Conservation (phyloP, 1,140 invertebrate genomes). For the Heliothis subflexa region DNA sequence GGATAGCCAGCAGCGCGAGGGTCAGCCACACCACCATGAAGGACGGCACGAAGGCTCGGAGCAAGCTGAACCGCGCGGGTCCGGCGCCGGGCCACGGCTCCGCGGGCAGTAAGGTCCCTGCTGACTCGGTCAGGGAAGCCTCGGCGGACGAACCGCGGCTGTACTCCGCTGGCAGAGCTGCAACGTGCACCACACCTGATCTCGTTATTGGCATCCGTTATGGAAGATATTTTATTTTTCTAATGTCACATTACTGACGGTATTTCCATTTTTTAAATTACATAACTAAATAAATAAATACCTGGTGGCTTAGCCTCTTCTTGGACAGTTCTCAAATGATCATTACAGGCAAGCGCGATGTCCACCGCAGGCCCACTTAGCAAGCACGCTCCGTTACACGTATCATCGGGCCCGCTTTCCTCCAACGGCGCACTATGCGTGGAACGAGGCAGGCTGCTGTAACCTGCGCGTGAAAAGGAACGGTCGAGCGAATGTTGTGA, state of each 20-base stretch:
- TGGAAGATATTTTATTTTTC: too few relatives aligned
- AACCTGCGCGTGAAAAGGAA: slow-evolving; percentile 87
- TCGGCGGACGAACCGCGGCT: slow-evolving; percentile 92
- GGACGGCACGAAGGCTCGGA: slow-evolving; percentile 91
- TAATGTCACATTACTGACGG: too few relatives aligned
- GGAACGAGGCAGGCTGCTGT: slow-evolving; percentile 93
- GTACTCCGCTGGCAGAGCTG: slow-evolving; percentile 82
- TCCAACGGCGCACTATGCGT: slow-evolving; percentile 91
- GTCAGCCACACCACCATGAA: slow-evolving; percentile 90
- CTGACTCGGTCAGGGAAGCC: slow-evolving; percentile 91
- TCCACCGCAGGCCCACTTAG: slow-evolving; percentile 81
- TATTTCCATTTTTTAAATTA: neutral
- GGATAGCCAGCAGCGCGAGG: slow-evolving; percentile 88
- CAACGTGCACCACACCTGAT: neutral
- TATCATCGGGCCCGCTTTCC: slow-evolving; percentile 78
- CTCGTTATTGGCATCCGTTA: too few relatives aligned
- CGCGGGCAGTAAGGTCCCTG: slow-evolving; percentile 83
- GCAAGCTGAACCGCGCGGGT: slow-evolving; percentile 86
- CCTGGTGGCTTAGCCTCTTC: slow-evolving; percentile 57
- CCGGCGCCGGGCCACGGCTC: slow-evolving; percentile 82
- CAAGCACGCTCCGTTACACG: slow-evolving; percentile 85
- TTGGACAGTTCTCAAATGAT: slow-evolving; percentile 55
- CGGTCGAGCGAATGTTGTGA: neutral
- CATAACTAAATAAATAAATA: slow-evolving; percentile 3
- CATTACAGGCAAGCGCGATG: slow-evolving; percentile 81